A percentile compares a stretch with the other conserved stretches of the same genome.
These are phyloP conservation scores for Drosophila bipectinata DNA, from an alignment of 1,140 invertebrate species.

Conservation along the genomic window DNA sequence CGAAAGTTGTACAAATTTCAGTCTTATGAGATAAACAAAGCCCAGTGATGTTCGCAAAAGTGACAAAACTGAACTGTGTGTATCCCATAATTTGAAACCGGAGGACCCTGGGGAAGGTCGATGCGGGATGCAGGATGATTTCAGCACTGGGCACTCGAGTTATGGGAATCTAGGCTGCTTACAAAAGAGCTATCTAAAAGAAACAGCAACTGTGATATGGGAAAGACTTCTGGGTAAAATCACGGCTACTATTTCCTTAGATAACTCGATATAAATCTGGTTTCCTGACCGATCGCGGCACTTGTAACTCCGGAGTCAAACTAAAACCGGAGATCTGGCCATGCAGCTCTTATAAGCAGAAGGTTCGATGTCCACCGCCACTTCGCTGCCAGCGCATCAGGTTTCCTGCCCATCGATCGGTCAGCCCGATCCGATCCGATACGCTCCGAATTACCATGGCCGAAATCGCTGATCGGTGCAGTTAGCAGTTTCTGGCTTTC, in stretches of 20 bases:
- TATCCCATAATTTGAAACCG: conserved; percentile 84
- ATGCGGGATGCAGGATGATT: background rate
- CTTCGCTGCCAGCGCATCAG: conserved; percentile 71
- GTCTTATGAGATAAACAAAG: conserved; percentile 86
- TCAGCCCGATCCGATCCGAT: conserved; percentile 38
- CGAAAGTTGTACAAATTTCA: conserved; percentile 51
- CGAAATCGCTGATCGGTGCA: conserved; percentile 65
- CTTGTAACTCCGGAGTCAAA: conserved; percentile 58
- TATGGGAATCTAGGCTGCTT: conserved; percentile 63
- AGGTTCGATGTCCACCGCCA: conserved; percentile 61
- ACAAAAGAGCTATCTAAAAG: conserved; percentile 84
- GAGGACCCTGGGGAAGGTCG: background rate
- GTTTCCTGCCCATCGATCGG: conserved; percentile 48
- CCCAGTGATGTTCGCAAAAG: conserved; percentile 86
- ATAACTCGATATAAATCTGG: conserved; percentile 82
- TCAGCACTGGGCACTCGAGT: background rate
- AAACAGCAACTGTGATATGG: conserved; percentile 84
- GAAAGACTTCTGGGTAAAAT: conserved; percentile 65
- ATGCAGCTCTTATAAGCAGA: conserved; percentile 70
- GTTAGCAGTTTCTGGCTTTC: conserved; percentile 43
- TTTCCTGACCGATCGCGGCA: conserved; percentile 36
- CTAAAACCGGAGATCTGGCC: conserved; percentile 67
- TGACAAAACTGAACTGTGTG: conserved; percentile 85
- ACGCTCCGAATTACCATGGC: conserved; percentile 28
- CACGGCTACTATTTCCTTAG: conserved; percentile 84